Base-by-base conservation (phyloP, 2,113 vertebrate genomes). In the Mungos mungo region DNA sequence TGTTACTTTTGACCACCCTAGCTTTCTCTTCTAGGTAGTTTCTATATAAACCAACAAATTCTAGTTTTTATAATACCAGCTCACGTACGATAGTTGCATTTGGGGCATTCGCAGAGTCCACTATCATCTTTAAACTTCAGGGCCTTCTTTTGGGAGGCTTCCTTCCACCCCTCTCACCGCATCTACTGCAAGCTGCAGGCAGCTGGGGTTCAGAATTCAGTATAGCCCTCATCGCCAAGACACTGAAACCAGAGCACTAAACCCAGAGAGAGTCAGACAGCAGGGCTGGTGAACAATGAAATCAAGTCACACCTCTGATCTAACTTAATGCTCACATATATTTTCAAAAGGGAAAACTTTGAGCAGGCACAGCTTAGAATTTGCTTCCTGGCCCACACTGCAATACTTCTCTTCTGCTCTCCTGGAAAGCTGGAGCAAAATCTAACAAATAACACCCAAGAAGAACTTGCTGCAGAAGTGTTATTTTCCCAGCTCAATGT, bases 401-500 rank as follows among this genome's bases (percentile, higher is more conserved):
- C 57, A 84, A 3, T 23, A 15, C 31, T 93, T 90, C 33, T 85
- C 86, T 77, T 50, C 89, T 3, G 23, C 41, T 72, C 47, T 69
- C 60, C 83, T 60, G 76, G 85, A 96, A 93, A 96, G 60, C 89
- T 84, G 60, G 80, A 97, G 79, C 88, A 81, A 96, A 91, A 87
- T 41, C 82, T 57, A 27, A 74, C 95, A 71, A 16, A 96, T 96
- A 97, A 98, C 45, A 88, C 71, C 96, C 0, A 31, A 95, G 96
- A 95, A 97, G 97, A 97, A 97, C 93, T 89, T 89, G 4, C 96
- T 68, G 38, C 33, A 69, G 47, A 93, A 95, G 95, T 95, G 88
- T 94, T 81, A 60, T 96, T 96, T 98, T 98, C 97, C 92, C 89
- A 94, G 90, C 69, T 80, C 95, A 50, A 0, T 83, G 97, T 97